These are phyloP conservation scores for Pipistrellus nathusii DNA, from an alignment of 2,797 vertebrate species.

Conservation along the genomic window DNA sequence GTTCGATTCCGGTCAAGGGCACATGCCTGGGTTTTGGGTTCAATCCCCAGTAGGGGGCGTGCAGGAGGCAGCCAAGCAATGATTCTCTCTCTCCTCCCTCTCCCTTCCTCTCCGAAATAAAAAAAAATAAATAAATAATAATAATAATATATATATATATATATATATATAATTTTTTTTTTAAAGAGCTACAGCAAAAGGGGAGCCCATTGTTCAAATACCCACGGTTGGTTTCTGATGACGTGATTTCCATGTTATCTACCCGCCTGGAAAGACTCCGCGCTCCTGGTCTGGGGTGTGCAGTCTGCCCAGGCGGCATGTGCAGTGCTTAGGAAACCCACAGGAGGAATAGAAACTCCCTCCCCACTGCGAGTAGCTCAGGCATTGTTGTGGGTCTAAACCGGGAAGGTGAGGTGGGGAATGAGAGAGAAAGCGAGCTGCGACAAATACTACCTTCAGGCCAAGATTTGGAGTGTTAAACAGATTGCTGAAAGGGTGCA, in stretches of 20 bases:
- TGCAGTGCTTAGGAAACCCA: background rate
- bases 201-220: background rate
- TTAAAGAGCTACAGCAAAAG: background rate
- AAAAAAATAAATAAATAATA: no score
- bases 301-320: background rate
- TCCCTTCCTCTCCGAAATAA: no score
- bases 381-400: background rate
- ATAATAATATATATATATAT: no score
- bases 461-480: background rate
- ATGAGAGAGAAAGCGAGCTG: background rate
- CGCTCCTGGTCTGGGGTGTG: background rate
- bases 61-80: no score
- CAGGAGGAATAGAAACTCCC: background rate
- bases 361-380: background rate
- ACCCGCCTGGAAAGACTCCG: background rate
- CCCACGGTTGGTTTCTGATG: background rate
- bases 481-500: background rate
- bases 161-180: no score
- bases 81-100: no score
- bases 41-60: no score
- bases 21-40: no score
- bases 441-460: background rate
- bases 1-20: no score
- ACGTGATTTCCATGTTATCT: background rate
- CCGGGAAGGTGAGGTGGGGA: background rate